phyloP scores from a whole-genome alignment of 2,113 vertebrate species.

The Callocephalon fimbriatum region DNA sequence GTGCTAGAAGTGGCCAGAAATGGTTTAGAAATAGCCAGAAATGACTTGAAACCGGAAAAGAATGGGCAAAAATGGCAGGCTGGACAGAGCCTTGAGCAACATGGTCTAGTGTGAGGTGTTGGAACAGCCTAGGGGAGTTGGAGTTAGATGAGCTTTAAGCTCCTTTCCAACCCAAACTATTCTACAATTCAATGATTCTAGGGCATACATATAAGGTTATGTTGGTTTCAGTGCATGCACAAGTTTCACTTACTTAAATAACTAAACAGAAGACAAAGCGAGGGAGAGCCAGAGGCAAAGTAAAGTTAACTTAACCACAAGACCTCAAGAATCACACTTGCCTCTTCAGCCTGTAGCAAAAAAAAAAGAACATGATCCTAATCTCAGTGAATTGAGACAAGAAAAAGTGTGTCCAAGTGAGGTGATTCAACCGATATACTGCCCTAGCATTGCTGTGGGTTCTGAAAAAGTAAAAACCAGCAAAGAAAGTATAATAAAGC shows the following conservation, averaged over 20 bases:
- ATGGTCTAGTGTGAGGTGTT: background rate
- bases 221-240: background rate
- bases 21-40: no score
- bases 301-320: background rate
- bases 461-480: background rate
- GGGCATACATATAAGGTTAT: rapidly evolving
- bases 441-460: background rate
- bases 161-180: background rate
- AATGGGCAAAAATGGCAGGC: no score
- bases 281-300: background rate
- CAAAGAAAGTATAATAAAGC: background rate
- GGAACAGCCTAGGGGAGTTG: background rate
- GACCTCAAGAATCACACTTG: background rate
- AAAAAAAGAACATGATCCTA: background rate
- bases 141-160: rapidly evolving
- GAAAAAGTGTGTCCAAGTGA: background rate
- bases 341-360: background rate
- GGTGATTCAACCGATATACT: background rate
- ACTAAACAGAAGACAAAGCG: background rate
- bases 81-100: rapidly evolving
- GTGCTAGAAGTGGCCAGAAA: no score
- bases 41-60: no score
- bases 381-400: background rate
- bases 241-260: background rate
- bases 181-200: background rate